These are phyloP conservation scores for Burhinus bistriatus DNA, from an alignment of 2,113 vertebrate species.

Conservation along the genomic window DNA sequence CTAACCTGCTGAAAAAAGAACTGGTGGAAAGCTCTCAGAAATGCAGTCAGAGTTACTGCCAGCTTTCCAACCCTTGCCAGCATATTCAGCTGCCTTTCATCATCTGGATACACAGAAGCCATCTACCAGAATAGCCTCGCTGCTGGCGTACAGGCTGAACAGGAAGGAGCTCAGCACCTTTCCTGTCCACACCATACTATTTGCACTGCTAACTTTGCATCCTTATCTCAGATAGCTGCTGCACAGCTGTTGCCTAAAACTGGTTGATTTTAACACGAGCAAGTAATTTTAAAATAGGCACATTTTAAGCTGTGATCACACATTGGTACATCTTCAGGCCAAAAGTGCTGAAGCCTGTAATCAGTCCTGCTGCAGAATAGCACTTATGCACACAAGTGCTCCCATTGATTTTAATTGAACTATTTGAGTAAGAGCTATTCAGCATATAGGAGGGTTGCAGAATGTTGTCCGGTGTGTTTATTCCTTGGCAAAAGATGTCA, in stretches of 20 bases:
- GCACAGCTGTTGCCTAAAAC: constrained; percentile 33
- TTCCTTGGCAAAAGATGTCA: neutral
- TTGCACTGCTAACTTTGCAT: neutral
- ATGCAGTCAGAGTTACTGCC: neutral
- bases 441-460: neutral
- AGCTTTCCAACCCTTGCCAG: neutral
- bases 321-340: neutral
- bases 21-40: neutral
- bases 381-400: neutral
- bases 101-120: constrained; percentile 23
- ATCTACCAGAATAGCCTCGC: constrained; percentile 1
- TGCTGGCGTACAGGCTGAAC: neutral
- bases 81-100: constrained; percentile 8
- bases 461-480: neutral
- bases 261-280: neutral
- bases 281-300: neutral
- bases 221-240: constrained; percentile 19
- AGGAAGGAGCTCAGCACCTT: constrained; percentile 45
- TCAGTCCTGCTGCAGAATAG: neutral
- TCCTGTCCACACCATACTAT: neutral
- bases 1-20: constrained; percentile 9
- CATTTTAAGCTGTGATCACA: neutral
- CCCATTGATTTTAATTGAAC: neutral
- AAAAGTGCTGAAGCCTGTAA: neutral
- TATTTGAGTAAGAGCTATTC: neutral